Conservation (phyloP, 1,140 invertebrate species). For the Venturia canescens region DNA sequence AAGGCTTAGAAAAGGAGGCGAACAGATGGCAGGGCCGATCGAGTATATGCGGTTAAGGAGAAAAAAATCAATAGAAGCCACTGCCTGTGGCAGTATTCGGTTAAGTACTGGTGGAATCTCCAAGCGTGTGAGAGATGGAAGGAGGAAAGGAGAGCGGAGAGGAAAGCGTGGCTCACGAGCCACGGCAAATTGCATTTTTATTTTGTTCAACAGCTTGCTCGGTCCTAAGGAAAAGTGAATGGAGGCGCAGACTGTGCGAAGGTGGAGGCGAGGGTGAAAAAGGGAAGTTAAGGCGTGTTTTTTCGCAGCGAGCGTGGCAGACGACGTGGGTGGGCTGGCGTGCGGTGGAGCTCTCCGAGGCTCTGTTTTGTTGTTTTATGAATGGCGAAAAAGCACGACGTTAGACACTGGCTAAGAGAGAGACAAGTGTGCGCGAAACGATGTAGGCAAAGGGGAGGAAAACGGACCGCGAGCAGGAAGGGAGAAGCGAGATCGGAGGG, state of each 20-base stretch:
- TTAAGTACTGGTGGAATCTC: neutral
- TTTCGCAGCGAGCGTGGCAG: neutral
- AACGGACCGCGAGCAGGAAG: neutral
- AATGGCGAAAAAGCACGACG: slow-evolving; percentile 8
- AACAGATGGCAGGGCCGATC: neutral
- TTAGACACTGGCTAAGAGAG: neutral
- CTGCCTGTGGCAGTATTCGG: neutral
- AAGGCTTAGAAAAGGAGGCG: neutral
- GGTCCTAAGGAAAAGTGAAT: neutral
- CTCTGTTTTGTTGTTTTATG: slow-evolving; percentile 19
- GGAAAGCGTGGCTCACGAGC: neutral
- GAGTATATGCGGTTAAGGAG: neutral
- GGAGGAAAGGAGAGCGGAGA: neutral
- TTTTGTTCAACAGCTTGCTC: slow-evolving; percentile 28
- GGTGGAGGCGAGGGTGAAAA: neutral
- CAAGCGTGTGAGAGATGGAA: slow-evolving; percentile 18
- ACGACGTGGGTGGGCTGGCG: neutral
- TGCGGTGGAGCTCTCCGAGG: neutral
- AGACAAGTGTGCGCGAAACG: neutral
- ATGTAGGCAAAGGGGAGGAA: neutral
- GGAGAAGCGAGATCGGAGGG: neutral
- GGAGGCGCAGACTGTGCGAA: neutral
- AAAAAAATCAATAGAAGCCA: slow-evolving; percentile 21
- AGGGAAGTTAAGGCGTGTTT: slow-evolving; percentile 6
- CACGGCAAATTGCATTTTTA: slow-evolving; percentile 22